A percentile compares a stretch with the other conserved stretches of the same genome.
Evolutionary conservation across 2,113 vertebrate species (phyloP).

Genomic region (Notiomystis cincta): DNA sequence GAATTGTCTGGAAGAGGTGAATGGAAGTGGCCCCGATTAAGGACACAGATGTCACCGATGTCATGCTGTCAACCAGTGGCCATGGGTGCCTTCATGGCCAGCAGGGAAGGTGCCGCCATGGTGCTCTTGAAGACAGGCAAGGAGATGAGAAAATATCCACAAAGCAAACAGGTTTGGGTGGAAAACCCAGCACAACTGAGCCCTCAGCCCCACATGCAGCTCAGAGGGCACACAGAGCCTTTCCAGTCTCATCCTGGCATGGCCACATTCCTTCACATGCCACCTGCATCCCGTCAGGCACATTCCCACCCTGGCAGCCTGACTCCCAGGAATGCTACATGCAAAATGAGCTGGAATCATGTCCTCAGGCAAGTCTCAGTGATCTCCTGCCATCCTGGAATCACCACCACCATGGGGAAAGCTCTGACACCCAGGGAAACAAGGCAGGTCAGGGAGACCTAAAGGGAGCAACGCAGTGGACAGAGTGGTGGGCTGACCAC

Average conservation of each 20-base stretch:
- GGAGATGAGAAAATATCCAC: neutral
- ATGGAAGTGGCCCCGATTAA: conserved; percentile 42
- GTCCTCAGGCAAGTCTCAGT: neutral
- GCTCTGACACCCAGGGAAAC: neutral
- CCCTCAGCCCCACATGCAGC: conserved; percentile 42
- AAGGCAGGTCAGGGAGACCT: neutral
- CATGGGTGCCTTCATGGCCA: neutral
- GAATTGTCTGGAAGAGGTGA: neutral
- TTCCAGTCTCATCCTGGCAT: neutral
- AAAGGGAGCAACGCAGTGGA: neutral
- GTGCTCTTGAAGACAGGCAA: neutral
- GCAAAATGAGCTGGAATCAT: conserved; percentile 16
- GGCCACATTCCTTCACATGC: conserved; percentile 38
- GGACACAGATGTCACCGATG: neutral
- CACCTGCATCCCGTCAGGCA: conserved; percentile 14
- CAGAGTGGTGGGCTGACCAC: neutral
- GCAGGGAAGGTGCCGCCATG: neutral
- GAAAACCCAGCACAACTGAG: neutral
- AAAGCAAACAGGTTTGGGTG: neutral
- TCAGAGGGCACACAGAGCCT: neutral
- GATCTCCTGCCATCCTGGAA: neutral
- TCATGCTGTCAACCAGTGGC: neutral
- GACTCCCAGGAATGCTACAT: conserved; percentile 16
- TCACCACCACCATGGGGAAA: neutral
- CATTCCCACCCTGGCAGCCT: neutral